Evolutionary conservation across 1,140 invertebrate genomes (phyloP).

Genomic region (Lepidostoma basale): DNA sequence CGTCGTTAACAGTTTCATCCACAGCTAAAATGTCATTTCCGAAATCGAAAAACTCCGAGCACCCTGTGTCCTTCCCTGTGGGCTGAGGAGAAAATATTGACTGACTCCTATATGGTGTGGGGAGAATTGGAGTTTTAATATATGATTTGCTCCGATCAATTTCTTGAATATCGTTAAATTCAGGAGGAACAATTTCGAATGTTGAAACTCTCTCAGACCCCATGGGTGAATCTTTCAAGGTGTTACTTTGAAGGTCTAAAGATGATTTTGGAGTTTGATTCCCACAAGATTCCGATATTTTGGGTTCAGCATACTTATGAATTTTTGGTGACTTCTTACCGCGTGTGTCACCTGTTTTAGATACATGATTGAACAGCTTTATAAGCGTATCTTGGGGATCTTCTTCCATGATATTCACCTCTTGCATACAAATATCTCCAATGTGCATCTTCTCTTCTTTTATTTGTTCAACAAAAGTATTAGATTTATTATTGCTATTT

Average conservation of each 20-base stretch:
- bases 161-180: slow-evolving; percentile 34
- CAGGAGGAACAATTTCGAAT: slow-evolving; percentile 35
- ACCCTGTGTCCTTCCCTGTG: slow-evolving; percentile 65
- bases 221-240: slow-evolving; percentile 56
- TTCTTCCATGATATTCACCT: not conserved
- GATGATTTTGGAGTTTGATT: slow-evolving; percentile 30
- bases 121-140: slow-evolving; percentile 32
- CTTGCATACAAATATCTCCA: not conserved
- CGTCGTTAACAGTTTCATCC: slow-evolving; percentile 66
- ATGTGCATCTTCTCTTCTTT: not conserved
- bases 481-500: not conserved
- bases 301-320: slow-evolving; percentile 55
- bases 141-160: slow-evolving; percentile 33
- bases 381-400: not conserved
- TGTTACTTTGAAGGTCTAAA: slow-evolving; percentile 49
- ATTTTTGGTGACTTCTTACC: slow-evolving; percentile 54
- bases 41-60: slow-evolving; percentile 69
- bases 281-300: slow-evolving; percentile 39
- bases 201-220: slow-evolving; percentile 49
- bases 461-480: slow-evolving; percentile 13
- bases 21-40: slow-evolving; percentile 68
- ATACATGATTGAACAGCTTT: no score
- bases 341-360: slow-evolving; percentile 18
- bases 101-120: slow-evolving; percentile 57
- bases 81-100: slow-evolving; percentile 76